Evolutionary conservation across 1,140 invertebrate genomes (phyloP).

Genomic region (Capitella teleta): DNA sequence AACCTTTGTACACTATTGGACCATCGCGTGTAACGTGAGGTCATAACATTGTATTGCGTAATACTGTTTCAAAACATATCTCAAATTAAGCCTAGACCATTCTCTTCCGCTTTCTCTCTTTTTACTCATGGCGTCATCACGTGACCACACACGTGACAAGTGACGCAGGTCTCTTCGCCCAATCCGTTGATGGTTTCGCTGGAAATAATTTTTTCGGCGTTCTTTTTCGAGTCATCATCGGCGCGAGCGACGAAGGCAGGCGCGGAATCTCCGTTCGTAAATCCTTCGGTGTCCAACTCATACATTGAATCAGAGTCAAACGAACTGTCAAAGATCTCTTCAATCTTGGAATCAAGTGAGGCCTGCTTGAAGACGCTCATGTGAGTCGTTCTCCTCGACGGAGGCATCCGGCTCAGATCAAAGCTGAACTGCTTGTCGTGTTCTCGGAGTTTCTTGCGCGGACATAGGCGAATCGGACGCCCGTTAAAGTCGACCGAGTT

Average conservation of each 20-base stretch:
- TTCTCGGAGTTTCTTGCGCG: slow-evolving; percentile 24
- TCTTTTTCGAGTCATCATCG: neutral
- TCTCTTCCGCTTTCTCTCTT: too few relatives aligned
- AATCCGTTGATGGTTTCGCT: too few relatives aligned
- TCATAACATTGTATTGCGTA: too few relatives aligned
- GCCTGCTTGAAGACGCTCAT: slow-evolving; percentile 20
- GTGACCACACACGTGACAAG: too few relatives aligned
- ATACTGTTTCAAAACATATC: too few relatives aligned
- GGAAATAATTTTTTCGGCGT: too few relatives aligned
- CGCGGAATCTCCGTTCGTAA: neutral
- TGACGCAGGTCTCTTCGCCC: too few relatives aligned
- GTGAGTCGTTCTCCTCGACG: slow-evolving; percentile 4
- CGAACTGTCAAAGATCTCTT: slow-evolving; percentile 31
- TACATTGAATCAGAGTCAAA: slow-evolving; percentile 1
- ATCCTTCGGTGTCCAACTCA: neutral
- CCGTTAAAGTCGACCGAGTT: slow-evolving; percentile 24
- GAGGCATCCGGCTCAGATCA: slow-evolving; percentile 19
- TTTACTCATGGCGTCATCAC: too few relatives aligned
- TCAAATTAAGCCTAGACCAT: too few relatives aligned
- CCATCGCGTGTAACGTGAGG: too few relatives aligned
- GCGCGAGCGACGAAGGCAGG: neutral
- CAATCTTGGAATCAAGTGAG: slow-evolving; percentile 38
- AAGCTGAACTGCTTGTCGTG: slow-evolving; percentile 33
- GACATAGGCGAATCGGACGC: slow-evolving; percentile 26
- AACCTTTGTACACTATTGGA: too few relatives aligned